Conservation (phyloP, 2,888 invertebrate genomes). For the Shargacucullia verbasci region DNA sequence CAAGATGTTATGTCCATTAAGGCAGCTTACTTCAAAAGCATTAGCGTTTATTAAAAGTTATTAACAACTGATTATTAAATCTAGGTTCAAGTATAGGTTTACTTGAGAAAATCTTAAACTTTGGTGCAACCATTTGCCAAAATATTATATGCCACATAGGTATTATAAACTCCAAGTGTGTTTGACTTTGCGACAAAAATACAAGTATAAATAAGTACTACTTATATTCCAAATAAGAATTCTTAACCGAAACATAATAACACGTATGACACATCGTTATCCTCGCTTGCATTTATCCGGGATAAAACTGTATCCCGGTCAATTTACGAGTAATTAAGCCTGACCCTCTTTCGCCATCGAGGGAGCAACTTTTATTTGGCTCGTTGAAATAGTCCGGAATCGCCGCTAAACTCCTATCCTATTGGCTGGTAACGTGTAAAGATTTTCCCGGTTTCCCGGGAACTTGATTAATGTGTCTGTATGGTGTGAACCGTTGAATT, state of each 20-base stretch:
- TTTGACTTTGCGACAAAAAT: too few species aligned
- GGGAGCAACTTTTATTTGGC: slow-evolving; percentile 86
- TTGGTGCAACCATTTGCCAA: too few species aligned
- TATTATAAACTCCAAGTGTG: too few species aligned
- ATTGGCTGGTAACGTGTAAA: slow-evolving; percentile 77
- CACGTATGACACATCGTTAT: slow-evolving; percentile 76
- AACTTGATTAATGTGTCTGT: slow-evolving; percentile 74
- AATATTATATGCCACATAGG: too few species aligned
- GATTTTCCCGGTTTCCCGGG: slow-evolving; percentile 68
- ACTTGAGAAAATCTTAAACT: too few species aligned
- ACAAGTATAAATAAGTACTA: neutral
- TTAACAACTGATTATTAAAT: too few species aligned
- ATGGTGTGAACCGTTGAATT: slow-evolving; percentile 56
- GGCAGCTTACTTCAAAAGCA: too few species aligned
- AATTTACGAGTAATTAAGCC: slow-evolving; percentile 89
- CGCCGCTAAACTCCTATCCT: slow-evolving; percentile 77
- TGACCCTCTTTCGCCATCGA: slow-evolving; percentile 84
- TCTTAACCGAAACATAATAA: slow-evolving; percentile 58
- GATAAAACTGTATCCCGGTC: slow-evolving; percentile 84
- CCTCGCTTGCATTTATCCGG: slow-evolving; percentile 75
- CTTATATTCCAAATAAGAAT: slow-evolving; percentile 14
- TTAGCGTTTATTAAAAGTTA: too few species aligned
- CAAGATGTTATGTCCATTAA: too few species aligned
- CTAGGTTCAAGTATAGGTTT: too few species aligned
- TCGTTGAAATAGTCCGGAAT: slow-evolving; percentile 77